Percentiles rank a stretch among this genome's conserved stretches.
Conservation (phyloP, 1,140 invertebrate genomes). For the Drosophila murphyi region DNA sequence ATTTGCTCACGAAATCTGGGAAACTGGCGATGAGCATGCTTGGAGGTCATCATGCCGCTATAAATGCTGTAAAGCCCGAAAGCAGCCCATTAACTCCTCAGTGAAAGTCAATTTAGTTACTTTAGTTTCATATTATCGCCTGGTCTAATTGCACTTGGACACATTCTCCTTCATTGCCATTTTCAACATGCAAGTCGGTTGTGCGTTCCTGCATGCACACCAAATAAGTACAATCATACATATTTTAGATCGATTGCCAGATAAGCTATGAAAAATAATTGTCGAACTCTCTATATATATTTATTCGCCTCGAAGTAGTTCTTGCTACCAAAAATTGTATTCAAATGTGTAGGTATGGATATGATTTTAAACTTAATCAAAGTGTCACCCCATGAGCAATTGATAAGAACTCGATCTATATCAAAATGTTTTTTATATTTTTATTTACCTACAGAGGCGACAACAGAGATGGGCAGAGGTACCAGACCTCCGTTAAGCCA, state of each 20-base stretch:
- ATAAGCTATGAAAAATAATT: background rate
- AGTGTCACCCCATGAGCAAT: too few species aligned
- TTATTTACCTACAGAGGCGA: too few species aligned
- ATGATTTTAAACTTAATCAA: too few species aligned
- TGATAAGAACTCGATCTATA: too few species aligned
- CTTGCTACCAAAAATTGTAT: too few species aligned
- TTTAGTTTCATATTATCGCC: conserved; percentile 70
- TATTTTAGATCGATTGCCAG: background rate
- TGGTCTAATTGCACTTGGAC: conserved; percentile 60
- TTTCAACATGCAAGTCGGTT: conserved; percentile 36
- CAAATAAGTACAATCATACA: background rate
- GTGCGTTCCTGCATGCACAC: background rate
- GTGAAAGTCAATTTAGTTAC: conserved; percentile 67
- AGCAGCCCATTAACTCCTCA: conserved; percentile 47
- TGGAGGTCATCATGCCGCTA: conserved; percentile 63
- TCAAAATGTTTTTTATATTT: too few species aligned
- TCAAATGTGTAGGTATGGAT: too few species aligned
- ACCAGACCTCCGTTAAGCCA: too few species aligned
- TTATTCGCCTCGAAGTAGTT: too few species aligned
- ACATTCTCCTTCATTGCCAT: background rate
- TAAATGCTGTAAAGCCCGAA: conserved; percentile 22
- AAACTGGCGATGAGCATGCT: conserved; percentile 46
- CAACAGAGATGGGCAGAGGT: too few species aligned
- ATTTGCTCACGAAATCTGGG: conserved; percentile 68
- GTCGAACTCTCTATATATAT: too few species aligned